Evolutionary conservation across 2,888 invertebrate genomes (phyloP).

Genomic region (Yponomeuta plumbellus): DNA sequence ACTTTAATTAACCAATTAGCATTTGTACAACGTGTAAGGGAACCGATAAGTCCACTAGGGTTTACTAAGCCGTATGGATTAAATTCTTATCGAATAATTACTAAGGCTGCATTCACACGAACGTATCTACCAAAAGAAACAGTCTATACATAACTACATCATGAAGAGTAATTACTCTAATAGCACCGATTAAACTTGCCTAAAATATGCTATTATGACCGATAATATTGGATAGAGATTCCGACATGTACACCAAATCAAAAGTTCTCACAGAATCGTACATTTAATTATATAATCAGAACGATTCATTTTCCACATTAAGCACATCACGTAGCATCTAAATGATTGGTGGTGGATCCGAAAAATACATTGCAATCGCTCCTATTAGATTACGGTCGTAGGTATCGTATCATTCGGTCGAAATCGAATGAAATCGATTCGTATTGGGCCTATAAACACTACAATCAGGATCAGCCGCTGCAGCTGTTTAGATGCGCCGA

Average conservation of each 20-base stretch:
- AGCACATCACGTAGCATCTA: slow-evolving; percentile 71
- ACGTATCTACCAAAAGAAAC: background rate
- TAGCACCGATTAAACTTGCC: background rate
- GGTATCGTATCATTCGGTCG: slow-evolving; percentile 57
- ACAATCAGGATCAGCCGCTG: slow-evolving; percentile 58
- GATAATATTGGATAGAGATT: slow-evolving; percentile 35
- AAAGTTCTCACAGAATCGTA: slow-evolving; percentile 68
- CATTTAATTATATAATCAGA: slow-evolving; percentile 73
- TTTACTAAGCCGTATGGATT: no score
- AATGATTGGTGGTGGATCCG: slow-evolving; percentile 65
- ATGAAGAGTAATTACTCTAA: background rate
- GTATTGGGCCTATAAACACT: slow-evolving; percentile 64
- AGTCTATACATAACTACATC: background rate
- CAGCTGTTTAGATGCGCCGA: slow-evolving; percentile 67
- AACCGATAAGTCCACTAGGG: background rate
- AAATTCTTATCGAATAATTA: no score
- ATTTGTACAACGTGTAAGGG: slow-evolving; percentile 32
- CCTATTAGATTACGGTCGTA: slow-evolving; percentile 58
- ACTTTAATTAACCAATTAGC: slow-evolving; percentile 57
- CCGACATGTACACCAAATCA: slow-evolving; percentile 55
- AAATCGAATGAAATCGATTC: slow-evolving; percentile 69
- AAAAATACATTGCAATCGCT: slow-evolving; percentile 66
- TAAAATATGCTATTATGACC: slow-evolving; percentile 11
- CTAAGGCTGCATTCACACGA: no score
- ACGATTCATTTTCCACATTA: slow-evolving; percentile 66